Conservation (phyloP, 1,140 invertebrate species). For the Microplitis mediator region DNA sequence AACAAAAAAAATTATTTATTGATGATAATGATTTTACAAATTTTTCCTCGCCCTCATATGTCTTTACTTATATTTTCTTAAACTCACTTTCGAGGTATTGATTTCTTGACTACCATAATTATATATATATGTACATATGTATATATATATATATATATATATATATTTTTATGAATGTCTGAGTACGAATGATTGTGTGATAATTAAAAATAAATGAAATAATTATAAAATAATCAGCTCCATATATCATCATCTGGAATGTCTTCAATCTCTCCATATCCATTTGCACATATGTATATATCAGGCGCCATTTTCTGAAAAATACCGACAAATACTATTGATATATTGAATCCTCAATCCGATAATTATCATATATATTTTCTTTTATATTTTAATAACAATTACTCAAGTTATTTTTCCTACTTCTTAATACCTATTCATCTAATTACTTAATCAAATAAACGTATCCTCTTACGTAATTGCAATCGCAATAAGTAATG, state of each 20-base stretch:
- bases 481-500: no score
- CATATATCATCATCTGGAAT: neutral
- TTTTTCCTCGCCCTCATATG: neutral
- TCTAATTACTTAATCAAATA: no score
- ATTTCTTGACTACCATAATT: neutral
- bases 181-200: neutral
- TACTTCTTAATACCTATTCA: no score
- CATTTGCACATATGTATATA: conserved; percentile 29
- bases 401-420: no score
- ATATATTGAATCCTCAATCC: neutral
- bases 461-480: no score
- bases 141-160: no score
- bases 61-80: no score
- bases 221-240: neutral
- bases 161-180: no score
- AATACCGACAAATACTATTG: conserved; percentile 33
- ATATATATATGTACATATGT: no score
- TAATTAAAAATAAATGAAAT: no score
- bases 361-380: neutral
- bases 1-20: conserved; percentile 13
- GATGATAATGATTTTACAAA: conserved; percentile 9
- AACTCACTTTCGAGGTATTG: neutral
- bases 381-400: no score
- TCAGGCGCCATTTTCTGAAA: conserved; percentile 37
- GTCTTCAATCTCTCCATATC: conserved; percentile 1